Conservation (phyloP, 2,888 invertebrate genomes). For the Branchipolynoe longqiensis region DNA sequence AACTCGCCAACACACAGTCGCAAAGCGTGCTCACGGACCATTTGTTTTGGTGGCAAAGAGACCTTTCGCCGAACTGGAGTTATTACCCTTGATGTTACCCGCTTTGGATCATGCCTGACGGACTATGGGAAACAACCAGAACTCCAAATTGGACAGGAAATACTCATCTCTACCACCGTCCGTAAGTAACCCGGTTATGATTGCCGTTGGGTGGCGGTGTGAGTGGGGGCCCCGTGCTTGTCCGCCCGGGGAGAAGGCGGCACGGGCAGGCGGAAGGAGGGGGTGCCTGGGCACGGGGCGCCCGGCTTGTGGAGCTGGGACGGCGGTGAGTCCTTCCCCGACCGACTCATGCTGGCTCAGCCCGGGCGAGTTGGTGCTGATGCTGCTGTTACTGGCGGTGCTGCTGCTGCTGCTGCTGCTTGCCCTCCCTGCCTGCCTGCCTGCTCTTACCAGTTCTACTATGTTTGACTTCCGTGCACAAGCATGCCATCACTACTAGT, state of each 20-base stretch:
- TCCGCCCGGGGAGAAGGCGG: neutral
- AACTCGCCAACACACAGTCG: conserved; percentile 17
- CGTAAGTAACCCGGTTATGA: conserved; percentile 45
- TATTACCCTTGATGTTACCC: conserved; percentile 49
- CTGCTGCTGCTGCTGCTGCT: too few relatives aligned
- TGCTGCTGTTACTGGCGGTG: too few relatives aligned
- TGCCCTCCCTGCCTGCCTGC: too few relatives aligned
- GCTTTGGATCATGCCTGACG: conserved; percentile 45
- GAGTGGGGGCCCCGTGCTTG: neutral
- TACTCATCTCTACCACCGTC: conserved; percentile 63
- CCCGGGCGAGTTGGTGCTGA: too few relatives aligned
- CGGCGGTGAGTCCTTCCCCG: too few relatives aligned
- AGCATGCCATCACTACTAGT: too few relatives aligned
- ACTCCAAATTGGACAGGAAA: conserved; percentile 61
- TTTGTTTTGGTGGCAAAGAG: conserved; percentile 54
- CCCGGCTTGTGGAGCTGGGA: too few relatives aligned
- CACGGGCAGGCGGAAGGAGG: neutral
- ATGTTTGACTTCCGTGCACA: too few relatives aligned
- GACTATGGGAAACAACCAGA: conserved; percentile 63
- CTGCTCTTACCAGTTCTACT: too few relatives aligned
- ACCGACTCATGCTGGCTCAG: too few relatives aligned
- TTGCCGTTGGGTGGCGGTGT: neutral
- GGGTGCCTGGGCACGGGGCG: neutral
- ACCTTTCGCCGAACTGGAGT: neutral
- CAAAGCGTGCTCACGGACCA: neutral